phyloP scores from a whole-genome alignment of 2,888 invertebrate species.

The Folsomia candida region DNA sequence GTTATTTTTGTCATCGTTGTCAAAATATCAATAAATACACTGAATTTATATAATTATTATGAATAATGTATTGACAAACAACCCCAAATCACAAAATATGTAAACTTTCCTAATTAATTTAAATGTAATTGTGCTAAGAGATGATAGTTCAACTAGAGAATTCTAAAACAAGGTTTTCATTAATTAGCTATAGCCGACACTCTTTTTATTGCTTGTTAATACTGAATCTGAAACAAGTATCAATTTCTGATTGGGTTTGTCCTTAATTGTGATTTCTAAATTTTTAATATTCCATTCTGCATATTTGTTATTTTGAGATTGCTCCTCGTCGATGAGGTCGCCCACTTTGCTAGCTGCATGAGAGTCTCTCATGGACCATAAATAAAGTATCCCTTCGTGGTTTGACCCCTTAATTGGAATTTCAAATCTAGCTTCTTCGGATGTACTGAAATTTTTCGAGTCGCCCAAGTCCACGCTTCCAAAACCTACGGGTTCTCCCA shows the following conservation, averaged over 20 bases:
- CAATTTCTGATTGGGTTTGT: slow-evolving; percentile 29
- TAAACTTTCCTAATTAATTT: too few species aligned
- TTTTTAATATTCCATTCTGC: slow-evolving; percentile 24
- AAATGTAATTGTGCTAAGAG: too few species aligned
- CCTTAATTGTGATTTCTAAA: slow-evolving; percentile 25
- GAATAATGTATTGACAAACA: too few species aligned
- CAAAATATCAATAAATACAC: too few species aligned
- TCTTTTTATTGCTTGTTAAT: too few species aligned
- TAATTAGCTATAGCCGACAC: too few species aligned
- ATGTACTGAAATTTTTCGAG: slow-evolving; percentile 58
- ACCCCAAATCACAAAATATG: too few species aligned
- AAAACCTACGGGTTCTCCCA: slow-evolving; percentile 73
- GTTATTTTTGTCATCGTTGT: too few species aligned
- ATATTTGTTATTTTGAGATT: not conserved
- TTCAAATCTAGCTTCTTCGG: slow-evolving; percentile 61
- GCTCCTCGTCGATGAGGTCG: not conserved
- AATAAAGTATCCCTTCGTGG: slow-evolving; percentile 63
- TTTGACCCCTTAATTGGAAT: slow-evolving; percentile 68
- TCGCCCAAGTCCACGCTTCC: slow-evolving; percentile 61
- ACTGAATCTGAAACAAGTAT: slow-evolving; percentile 8
- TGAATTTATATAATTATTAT: too few species aligned
- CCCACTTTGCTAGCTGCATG: not conserved
- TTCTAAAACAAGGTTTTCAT: too few species aligned
- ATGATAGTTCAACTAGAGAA: too few species aligned
- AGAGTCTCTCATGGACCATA: slow-evolving; percentile 61